Conservation (phyloP, 2,888 invertebrate genomes). For the Torymus tubicola region DNA sequence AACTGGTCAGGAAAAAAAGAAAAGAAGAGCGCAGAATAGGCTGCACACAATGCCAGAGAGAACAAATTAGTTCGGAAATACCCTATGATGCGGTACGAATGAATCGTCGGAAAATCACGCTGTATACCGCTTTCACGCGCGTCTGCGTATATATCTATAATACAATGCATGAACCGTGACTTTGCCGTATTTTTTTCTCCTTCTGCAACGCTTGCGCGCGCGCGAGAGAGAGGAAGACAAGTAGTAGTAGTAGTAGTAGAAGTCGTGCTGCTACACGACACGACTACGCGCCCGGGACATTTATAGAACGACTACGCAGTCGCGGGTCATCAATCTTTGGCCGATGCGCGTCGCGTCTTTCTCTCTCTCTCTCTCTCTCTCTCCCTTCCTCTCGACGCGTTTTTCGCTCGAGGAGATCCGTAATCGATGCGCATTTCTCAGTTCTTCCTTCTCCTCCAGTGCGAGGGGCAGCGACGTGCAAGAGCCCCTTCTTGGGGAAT, state of each 20-base stretch:
- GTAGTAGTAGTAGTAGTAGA: no score
- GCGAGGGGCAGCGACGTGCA: not conserved
- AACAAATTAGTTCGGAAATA: constrained; percentile 22
- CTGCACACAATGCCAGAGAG: constrained; percentile 36
- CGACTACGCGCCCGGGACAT: constrained; percentile 25
- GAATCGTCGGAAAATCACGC: constrained; percentile 45
- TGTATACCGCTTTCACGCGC: not conserved
- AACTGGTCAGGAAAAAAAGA: no score
- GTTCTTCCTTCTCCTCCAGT: constrained; percentile 4
- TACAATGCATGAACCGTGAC: constrained; percentile 1
- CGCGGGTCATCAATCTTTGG: constrained; percentile 56
- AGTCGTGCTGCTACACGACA: no score
- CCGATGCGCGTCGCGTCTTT: constrained; percentile 17
- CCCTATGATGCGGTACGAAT: constrained; percentile 30
- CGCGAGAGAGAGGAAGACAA: not conserved
- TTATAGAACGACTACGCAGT: constrained; percentile 44
- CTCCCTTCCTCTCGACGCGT: not conserved
- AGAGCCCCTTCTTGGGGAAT: constrained; percentile 19
- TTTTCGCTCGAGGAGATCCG: constrained; percentile 21
- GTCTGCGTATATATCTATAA: no score
- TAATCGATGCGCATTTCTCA: constrained; percentile 51
- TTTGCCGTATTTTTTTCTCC: not conserved
- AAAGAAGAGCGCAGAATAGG: no score
- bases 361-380: not conserved
- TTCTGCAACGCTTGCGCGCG: not conserved